phyloP scores from a whole-genome alignment of 1,140 invertebrate species.

The Apis cerana region DNA sequence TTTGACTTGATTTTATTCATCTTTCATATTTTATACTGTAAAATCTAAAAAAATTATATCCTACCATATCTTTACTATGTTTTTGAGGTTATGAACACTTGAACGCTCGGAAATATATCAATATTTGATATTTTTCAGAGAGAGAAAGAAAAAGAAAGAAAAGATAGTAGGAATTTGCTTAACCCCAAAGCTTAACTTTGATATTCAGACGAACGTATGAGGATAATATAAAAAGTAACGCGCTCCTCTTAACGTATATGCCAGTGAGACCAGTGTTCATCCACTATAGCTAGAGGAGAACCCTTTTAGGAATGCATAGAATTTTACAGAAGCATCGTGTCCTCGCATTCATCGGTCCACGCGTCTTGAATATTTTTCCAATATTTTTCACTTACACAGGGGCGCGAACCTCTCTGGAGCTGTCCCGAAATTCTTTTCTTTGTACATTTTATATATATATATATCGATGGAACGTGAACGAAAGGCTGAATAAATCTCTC shows the following conservation, averaged over 20 bases:
- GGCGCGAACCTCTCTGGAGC: neutral
- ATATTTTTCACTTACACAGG: constrained; percentile 30
- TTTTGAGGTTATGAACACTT: too few relatives aligned
- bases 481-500: neutral
- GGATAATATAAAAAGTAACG: neutral
- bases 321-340: constrained; percentile 47
- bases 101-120: too few relatives aligned
- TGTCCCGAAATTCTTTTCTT: neutral
- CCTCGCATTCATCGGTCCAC: constrained; percentile 24
- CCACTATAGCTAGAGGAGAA: neutral
- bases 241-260: neutral
- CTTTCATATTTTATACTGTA: too few relatives aligned
- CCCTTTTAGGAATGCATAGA: constrained; percentile 47
- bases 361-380: constrained; percentile 33
- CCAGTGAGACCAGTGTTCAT: neutral
- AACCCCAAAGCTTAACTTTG: neutral
- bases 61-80: too few relatives aligned
- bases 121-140: neutral
- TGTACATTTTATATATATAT: neutral
- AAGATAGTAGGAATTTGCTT: neutral
- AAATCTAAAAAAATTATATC: too few relatives aligned
- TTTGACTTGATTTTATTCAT: too few relatives aligned
- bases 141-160: neutral
- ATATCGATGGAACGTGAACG: neutral
- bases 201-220: neutral